Evolutionary conservation across 2,113 vertebrate genomes (phyloP).

Genomic region (Mola mola): DNA sequence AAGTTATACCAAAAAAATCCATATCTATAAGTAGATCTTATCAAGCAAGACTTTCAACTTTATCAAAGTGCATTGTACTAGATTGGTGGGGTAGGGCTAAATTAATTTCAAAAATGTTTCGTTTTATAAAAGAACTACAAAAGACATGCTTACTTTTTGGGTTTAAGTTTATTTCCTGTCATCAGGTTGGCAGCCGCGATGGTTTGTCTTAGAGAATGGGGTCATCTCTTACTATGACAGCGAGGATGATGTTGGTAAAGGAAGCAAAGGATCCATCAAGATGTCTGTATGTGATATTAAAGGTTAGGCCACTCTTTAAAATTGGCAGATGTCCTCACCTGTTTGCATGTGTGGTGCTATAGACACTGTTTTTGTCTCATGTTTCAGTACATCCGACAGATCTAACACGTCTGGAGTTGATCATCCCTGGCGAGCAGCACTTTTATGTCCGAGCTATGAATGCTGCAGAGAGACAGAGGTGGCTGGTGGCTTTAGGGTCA

Average conservation of each 20-base stretch:
- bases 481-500: slow-evolving; percentile 87
- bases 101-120: neutral
- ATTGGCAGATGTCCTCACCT: neutral
- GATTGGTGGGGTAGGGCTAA: too few relatives aligned
- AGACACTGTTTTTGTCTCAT: fast-evolving
- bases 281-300: slow-evolving; percentile 98
- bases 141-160: neutral
- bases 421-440: slow-evolving; percentile 87
- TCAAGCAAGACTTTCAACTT: too few relatives aligned
- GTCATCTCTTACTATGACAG: slow-evolving; percentile 96
- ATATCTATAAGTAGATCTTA: too few relatives aligned
- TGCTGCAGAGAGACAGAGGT: slow-evolving; percentile 86
- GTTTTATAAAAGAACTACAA: neutral
- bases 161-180: slow-evolving; percentile 1
- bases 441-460: slow-evolving; percentile 86
- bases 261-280: slow-evolving; percentile 96
- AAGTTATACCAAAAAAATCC: too few relatives aligned
- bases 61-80: too few relatives aligned
- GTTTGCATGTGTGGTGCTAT: fast-evolving
- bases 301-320: slow-evolving; percentile 77
- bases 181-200: slow-evolving; percentile 95
- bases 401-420: slow-evolving; percentile 80
- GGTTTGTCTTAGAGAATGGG: slow-evolving; percentile 93
- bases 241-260: slow-evolving; percentile 93
- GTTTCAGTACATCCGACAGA: slow-evolving; percentile 82